Percentiles rank a stretch among this genome's conserved stretches.
phyloP scores from a whole-genome alignment of 2,797 vertebrate genomes.

The Coregonus sp. region DNA sequence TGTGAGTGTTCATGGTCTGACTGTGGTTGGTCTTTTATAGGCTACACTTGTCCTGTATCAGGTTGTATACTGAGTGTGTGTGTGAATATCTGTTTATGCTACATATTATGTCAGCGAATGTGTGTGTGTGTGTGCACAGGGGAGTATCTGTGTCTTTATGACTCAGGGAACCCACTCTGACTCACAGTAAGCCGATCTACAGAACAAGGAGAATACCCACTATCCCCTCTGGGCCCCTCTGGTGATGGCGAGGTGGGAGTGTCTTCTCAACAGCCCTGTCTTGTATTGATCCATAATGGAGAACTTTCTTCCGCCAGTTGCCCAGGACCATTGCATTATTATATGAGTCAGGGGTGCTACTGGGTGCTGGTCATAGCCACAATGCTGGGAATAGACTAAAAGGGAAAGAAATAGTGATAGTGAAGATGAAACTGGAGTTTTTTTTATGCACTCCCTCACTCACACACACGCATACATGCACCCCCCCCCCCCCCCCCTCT shows the following conservation, averaged over 20 bases:
- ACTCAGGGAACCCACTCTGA: slow-evolving; percentile 10
- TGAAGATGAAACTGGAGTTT: not conserved
- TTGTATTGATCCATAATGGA: slow-evolving; percentile 64
- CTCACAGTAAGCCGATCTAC: slow-evolving; percentile 11
- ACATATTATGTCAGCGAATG: not conserved
- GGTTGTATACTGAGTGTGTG: not conserved
- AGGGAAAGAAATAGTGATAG: not conserved
- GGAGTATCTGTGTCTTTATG: not conserved
- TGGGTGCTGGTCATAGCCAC: not conserved
- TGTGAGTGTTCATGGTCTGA: not conserved
- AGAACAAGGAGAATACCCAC: slow-evolving; percentile 26
- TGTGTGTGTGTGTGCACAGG: not conserved
- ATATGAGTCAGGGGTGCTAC: slow-evolving; percentile 53
- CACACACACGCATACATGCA: too few species aligned
- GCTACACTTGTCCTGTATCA: not conserved
- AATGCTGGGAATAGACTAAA: not conserved
- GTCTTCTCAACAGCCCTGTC: slow-evolving; percentile 41
- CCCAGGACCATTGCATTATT: slow-evolving; percentile 19
- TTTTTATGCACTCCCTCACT: not conserved
- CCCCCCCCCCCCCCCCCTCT: too few species aligned
- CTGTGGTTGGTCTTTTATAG: not conserved
- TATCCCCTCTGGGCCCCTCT: slow-evolving; percentile 35
- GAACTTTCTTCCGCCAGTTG: slow-evolving; percentile 47
- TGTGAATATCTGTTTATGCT: not conserved
- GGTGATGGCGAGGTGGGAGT: slow-evolving; percentile 48